These are phyloP conservation scores for Festucalex cinctus DNA, from an alignment of 2,113 vertebrate genomes.

Conservation along the genomic window DNA sequence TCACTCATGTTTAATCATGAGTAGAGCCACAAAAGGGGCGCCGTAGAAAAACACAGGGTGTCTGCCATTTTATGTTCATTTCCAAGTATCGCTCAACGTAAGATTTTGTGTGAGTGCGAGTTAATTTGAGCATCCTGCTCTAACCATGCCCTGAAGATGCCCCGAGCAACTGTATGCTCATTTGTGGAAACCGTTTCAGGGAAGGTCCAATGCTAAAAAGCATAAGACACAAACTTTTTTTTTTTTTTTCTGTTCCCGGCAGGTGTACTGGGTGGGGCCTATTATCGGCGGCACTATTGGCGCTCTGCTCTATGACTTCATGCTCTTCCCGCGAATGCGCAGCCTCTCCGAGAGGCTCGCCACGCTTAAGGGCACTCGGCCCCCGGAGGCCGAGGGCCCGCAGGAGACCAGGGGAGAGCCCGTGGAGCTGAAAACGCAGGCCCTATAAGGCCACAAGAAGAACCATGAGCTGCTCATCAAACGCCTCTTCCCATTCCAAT, in stretches of 20 bases:
- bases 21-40: too few species aligned
- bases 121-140: too few species aligned
- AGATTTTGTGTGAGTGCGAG: not conserved
- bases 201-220: not conserved
- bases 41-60: too few species aligned
- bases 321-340: slow-evolving; percentile 86
- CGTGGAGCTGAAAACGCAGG: slow-evolving; percentile 89
- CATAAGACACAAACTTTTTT: not conserved
- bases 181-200: not conserved
- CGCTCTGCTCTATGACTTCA: slow-evolving; percentile 87
- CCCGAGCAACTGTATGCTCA: not conserved
- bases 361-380: slow-evolving; percentile 80
- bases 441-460: slow-evolving; percentile 74
- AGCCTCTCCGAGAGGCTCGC: slow-evolving; percentile 85
- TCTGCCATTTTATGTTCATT: too few species aligned
- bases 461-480: slow-evolving; percentile 41
- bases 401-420: slow-evolving; percentile 82
- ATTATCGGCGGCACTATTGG: slow-evolving; percentile 84
- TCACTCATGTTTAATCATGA: too few species aligned
- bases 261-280: slow-evolving; percentile 95
- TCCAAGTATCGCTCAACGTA: too few species aligned
- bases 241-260: slow-evolving; percentile 18
- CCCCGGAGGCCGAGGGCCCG: slow-evolving; percentile 73
- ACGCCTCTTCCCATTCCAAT: slow-evolving; percentile 15
- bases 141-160: too few species aligned